phyloP scores from a whole-genome alignment of 2,113 vertebrate genomes.

The Heloderma charlesbogerti region DNA sequence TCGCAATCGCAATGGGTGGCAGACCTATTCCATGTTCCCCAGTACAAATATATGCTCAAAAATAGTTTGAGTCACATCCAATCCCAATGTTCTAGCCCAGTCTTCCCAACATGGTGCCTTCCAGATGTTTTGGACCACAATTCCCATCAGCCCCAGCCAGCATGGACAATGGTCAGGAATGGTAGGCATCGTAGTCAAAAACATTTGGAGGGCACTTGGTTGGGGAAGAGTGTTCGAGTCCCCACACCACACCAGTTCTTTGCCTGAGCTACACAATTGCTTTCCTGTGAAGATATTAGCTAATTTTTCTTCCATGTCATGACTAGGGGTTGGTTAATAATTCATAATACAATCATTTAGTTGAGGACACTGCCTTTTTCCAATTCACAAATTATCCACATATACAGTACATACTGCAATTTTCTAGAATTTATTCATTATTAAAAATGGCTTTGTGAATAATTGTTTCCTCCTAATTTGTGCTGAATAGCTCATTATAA shows the following conservation, averaged over 20 bases:
- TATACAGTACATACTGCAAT: background rate
- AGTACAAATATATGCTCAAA: background rate
- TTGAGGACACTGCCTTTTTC: background rate
- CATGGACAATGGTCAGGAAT: no score
- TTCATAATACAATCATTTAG: conserved; percentile 25
- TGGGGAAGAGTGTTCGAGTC: background rate
- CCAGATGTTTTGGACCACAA: no score
- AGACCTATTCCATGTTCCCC: background rate
- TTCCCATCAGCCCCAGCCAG: no score
- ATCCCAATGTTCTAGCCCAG: background rate
- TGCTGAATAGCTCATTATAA: background rate
- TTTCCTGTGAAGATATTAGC: background rate
- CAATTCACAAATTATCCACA: conserved; percentile 21
- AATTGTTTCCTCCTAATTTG: background rate
- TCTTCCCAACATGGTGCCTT: background rate
- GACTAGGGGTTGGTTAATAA: conserved; percentile 14
- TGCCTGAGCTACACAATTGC: background rate
- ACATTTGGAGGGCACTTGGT: background rate
- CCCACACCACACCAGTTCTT: background rate
- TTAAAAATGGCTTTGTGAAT: conserved; percentile 34
- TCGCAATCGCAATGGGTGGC: background rate
- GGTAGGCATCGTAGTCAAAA: background rate
- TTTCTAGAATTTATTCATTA: conserved; percentile 35
- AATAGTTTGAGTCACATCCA: background rate
- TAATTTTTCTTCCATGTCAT: conserved; percentile 31